A percentile compares a stretch with the other conserved stretches of the same genome.
Conservation (phyloP, 2,797 vertebrate species). For the Alfaro cultratus region DNA sequence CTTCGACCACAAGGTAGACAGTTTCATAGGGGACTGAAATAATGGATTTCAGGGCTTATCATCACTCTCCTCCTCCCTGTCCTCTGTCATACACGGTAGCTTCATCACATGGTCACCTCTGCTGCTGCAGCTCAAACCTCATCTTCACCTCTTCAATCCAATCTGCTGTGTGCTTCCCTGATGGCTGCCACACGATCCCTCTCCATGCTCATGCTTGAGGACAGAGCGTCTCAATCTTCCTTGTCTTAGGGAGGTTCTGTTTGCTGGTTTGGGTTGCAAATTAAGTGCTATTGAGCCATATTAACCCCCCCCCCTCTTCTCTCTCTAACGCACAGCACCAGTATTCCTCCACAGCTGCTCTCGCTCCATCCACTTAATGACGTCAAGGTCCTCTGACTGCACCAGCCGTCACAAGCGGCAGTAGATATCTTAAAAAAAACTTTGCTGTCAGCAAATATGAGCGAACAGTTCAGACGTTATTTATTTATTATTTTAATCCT, state of each 20-base stretch:
- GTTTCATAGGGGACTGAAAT: conserved; percentile 50
- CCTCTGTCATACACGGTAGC: conserved; percentile 42
- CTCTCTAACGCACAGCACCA: conserved; percentile 48
- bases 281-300: conserved; percentile 54
- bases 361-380: conserved; percentile 69
- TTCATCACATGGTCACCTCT: conserved; percentile 45
- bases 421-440: conserved; percentile 75
- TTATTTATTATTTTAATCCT: background rate
- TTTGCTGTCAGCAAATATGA: conserved; percentile 72
- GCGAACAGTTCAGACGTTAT: conserved; percentile 46
- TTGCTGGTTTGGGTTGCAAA: conserved; percentile 39
- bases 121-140: conserved; percentile 29
- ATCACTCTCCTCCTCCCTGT: conserved; percentile 59
- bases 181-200: conserved; percentile 28
- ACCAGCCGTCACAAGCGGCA: conserved; percentile 57
- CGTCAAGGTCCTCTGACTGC: conserved; percentile 68
- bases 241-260: conserved; percentile 21
- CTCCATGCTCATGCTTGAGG: conserved; percentile 31
- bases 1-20: conserved; percentile 60
- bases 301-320: conserved; percentile 34
- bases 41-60: conserved; percentile 50
- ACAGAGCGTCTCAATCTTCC: conserved; percentile 39
- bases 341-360: conserved; percentile 52
- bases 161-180: conserved; percentile 51
- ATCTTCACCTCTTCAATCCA: conserved; percentile 31